phyloP scores from a whole-genome alignment of 1,140 invertebrate genomes.

The Muscidifurax raptorellus region DNA sequence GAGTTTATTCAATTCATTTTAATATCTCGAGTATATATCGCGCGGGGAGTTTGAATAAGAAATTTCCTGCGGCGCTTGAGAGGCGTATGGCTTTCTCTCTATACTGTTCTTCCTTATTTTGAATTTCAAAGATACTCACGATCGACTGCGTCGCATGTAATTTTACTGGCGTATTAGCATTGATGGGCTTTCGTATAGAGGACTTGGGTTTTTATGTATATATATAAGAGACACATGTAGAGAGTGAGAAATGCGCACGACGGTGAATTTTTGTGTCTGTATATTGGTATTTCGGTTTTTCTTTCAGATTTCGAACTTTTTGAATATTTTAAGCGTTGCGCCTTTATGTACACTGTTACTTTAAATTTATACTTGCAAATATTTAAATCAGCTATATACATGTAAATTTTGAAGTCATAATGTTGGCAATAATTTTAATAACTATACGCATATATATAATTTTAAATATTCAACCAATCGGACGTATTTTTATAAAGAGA shows the following conservation, averaged over 20 bases:
- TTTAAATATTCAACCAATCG: too few species aligned
- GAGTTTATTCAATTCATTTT: neutral
- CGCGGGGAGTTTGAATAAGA: neutral
- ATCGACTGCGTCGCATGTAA: neutral
- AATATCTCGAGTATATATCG: neutral
- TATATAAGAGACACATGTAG: neutral
- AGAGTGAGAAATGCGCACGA: neutral
- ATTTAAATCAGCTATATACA: too few species aligned
- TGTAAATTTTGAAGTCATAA: too few species aligned
- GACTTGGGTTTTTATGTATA: neutral
- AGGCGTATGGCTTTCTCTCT: neutral
- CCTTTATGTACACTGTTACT: too few species aligned
- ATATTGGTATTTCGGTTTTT: neutral
- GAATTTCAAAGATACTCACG: slow-evolving; percentile 13
- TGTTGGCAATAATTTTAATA: too few species aligned
- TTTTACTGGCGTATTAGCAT: neutral
- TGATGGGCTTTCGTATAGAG: neutral
- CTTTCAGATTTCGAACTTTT: neutral
- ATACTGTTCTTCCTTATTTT: neutral
- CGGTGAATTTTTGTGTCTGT: too few species aligned
- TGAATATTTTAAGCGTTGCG: neutral
- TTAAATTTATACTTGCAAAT: too few species aligned
- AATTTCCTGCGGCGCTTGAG: neutral
- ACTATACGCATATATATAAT: too few species aligned
- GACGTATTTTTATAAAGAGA: too few species aligned